Evolutionary conservation across 1,140 invertebrate species (phyloP).

Genomic region (Phocides pigmalion): DNA sequence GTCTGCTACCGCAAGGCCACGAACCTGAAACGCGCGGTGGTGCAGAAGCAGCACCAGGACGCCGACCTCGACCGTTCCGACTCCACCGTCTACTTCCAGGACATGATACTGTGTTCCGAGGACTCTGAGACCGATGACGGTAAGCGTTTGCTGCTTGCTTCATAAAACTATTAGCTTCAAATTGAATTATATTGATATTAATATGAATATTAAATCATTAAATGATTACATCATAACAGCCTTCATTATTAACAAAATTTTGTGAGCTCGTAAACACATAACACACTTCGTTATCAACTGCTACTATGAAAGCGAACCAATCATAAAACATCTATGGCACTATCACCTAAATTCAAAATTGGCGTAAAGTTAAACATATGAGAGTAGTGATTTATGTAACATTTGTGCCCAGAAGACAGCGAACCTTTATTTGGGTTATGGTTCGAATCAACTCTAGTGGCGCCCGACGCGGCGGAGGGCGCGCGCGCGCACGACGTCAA

Average conservation of each 20-base stretch:
- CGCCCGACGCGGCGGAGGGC: conserved; percentile 88
- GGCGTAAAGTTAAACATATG: conserved; percentile 4
- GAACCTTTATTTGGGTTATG: conserved; percentile 95
- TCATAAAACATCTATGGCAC: too few species aligned
- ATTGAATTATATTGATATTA: too few species aligned
- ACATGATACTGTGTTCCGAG: conserved; percentile 94
- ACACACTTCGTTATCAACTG: too few species aligned
- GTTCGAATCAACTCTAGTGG: conserved; percentile 96
- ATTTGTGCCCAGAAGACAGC: conserved; percentile 89
- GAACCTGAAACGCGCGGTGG: conserved; percentile 89
- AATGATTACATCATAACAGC: too few species aligned
- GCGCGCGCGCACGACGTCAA: conserved; percentile 76
- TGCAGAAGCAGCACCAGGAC: conserved; percentile 92
- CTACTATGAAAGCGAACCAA: too few species aligned
- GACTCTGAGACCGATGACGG: conserved; percentile 95
- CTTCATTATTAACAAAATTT: too few species aligned
- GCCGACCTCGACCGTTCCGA: conserved; percentile 93
- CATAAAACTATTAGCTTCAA: not conserved
- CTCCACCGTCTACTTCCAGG: conserved; percentile 96
- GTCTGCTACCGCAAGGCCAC: conserved; percentile 96
- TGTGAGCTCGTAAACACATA: too few species aligned
- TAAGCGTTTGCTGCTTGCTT: conserved; percentile 63
- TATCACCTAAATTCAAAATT: too few species aligned
- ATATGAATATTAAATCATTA: too few species aligned
- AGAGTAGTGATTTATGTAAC: conserved; percentile 32